phyloP scores from a whole-genome alignment of 2,797 vertebrate genomes.

The Lagorchestes hirsutus region DNA sequence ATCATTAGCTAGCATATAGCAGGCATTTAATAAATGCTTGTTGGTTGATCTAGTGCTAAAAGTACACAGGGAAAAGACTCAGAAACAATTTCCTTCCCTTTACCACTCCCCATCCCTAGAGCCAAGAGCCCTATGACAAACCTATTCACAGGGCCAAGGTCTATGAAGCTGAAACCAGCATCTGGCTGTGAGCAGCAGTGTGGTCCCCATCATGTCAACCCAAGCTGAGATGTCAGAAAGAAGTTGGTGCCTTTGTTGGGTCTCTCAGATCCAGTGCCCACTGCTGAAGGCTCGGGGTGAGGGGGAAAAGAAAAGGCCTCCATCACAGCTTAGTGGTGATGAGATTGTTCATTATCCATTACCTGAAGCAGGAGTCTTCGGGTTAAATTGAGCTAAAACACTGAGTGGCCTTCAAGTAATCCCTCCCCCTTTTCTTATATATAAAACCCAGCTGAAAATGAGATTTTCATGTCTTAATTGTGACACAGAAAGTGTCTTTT shows the following conservation, averaged over 20 bases:
- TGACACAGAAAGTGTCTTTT: slow-evolving; percentile 84
- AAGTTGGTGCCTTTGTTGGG: not conserved
- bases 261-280: not conserved
- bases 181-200: not conserved
- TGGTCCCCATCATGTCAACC: not conserved
- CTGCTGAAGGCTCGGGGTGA: not conserved
- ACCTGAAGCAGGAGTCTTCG: slow-evolving; percentile 25
- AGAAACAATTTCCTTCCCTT: not conserved
- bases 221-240: not conserved
- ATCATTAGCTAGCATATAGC: not conserved
- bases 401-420: slow-evolving; percentile 63
- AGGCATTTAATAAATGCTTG: not conserved
- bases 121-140: not conserved
- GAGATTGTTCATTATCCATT: not conserved
- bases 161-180: not conserved
- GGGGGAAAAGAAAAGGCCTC: not conserved
- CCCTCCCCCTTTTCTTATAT: slow-evolving; percentile 70
- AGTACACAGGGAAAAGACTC: not conserved
- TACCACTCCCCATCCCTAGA: not conserved
- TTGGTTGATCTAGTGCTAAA: not conserved
- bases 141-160: not conserved
- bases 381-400: slow-evolving; percentile 69
- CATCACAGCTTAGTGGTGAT: not conserved
- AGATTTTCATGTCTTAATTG: slow-evolving; percentile 86
- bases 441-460: slow-evolving; percentile 83